Conservation (phyloP, 1,140 invertebrate genomes). For the Macrotrachela quadricornifera region DNA sequence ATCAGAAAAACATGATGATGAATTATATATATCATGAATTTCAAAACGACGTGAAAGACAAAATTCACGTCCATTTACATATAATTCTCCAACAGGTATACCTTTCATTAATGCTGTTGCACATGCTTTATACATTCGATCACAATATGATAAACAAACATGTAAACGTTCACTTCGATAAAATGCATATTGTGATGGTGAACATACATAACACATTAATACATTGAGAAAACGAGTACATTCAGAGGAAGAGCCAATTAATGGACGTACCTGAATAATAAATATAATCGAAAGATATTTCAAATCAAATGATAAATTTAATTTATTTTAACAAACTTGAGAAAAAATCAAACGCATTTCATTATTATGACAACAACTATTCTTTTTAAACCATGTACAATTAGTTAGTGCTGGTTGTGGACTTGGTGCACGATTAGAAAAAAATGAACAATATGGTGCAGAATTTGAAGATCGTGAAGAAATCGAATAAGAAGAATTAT, state of each 20-base stretch:
- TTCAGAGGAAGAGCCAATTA: conserved; percentile 21
- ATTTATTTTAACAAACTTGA: background rate
- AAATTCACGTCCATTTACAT: conserved; percentile 22
- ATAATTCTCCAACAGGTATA: conserved; percentile 20
- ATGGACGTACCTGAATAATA: conserved; percentile 18
- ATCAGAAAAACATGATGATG: too few relatives aligned
- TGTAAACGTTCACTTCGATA: conserved; percentile 23
- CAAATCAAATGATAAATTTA: too few relatives aligned
- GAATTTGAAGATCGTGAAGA: too few relatives aligned
- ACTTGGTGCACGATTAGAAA: conserved; percentile 26
- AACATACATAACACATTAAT: conserved; percentile 31
- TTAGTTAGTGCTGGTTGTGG: conserved; percentile 25
- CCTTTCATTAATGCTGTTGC: conserved; percentile 18
- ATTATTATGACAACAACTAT: conserved; percentile 27
- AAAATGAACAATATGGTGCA: conserved; percentile 24
- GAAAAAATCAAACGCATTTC: conserved; percentile 28
- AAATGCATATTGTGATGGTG: conserved; percentile 25
- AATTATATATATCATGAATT: conserved; percentile 11
- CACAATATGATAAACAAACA: conserved; percentile 27
- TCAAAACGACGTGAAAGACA: conserved; percentile 23
- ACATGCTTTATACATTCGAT: conserved; percentile 20
- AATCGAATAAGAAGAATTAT: too few relatives aligned
- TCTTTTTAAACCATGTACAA: conserved; percentile 29
- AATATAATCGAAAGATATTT: background rate
- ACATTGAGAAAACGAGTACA: conserved; percentile 28